Evolutionary conservation across 2,888 invertebrate genomes (phyloP).

Genomic region (Cactoblastis cactorum): DNA sequence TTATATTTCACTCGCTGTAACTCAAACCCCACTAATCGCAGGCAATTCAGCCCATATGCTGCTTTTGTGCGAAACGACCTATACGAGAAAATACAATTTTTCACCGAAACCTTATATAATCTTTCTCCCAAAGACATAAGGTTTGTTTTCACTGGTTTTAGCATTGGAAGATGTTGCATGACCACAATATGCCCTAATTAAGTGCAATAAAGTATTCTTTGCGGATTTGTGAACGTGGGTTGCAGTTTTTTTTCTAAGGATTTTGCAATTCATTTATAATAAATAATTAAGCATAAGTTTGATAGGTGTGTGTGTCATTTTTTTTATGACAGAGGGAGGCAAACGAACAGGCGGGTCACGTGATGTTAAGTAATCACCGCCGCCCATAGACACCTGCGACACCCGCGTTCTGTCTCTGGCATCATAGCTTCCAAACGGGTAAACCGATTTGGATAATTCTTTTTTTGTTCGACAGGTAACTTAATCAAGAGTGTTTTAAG

Average conservation of each 20-base stretch:
- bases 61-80: slow-evolving; percentile 39
- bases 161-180: not conserved
- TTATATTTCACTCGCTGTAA: slow-evolving; percentile 27
- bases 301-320: too few relatives aligned
- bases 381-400: too few relatives aligned
- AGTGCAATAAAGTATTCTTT: slow-evolving; percentile 39
- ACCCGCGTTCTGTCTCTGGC: too few relatives aligned
- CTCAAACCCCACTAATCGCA: slow-evolving; percentile 24
- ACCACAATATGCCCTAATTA: slow-evolving; percentile 37
- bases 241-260: slow-evolving; percentile 5
- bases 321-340: too few relatives aligned
- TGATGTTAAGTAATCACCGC: too few relatives aligned
- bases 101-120: slow-evolving; percentile 13
- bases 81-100: slow-evolving; percentile 23
- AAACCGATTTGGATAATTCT: too few relatives aligned
- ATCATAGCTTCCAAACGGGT: too few relatives aligned
- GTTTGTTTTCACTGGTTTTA: slow-evolving; percentile 12
- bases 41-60: slow-evolving; percentile 45
- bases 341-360: too few relatives aligned
- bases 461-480: too few relatives aligned
- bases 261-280: too few relatives aligned
- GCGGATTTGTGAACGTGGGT: slow-evolving; percentile 26
- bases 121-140: slow-evolving; percentile 15
- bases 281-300: too few relatives aligned
- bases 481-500: too few relatives aligned